Evolutionary conservation across 2,888 invertebrate species (phyloP).

Genomic region (Leptodirus hochenwartii): DNA sequence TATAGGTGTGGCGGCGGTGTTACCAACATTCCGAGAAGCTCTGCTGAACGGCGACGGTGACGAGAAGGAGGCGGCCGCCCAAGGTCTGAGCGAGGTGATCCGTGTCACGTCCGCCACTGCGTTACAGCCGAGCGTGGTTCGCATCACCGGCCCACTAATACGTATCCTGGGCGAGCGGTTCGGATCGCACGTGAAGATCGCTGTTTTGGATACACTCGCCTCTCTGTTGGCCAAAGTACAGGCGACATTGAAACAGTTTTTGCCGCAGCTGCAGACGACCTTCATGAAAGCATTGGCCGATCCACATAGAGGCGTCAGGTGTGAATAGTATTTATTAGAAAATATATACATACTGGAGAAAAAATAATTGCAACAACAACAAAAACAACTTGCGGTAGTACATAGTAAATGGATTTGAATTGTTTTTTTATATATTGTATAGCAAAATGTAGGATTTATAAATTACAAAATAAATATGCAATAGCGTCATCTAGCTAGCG

Average conservation of each 20-base stretch:
- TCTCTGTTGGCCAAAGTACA: conserved; percentile 73
- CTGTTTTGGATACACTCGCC: conserved; percentile 86
- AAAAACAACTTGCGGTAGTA: no score
- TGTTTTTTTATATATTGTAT: no score
- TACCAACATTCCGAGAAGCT: conserved; percentile 92
- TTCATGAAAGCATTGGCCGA: conserved; percentile 92
- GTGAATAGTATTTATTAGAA: no score
- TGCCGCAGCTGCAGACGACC: conserved; percentile 96
- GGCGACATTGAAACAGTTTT: conserved; percentile 87
- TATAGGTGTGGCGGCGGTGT: conserved; percentile 58
- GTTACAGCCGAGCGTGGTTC: conserved; percentile 87
- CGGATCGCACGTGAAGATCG: conserved; percentile 84
- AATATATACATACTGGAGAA: no score
- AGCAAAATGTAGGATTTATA: no score
- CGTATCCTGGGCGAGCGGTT: conserved; percentile 93
- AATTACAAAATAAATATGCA: no score
- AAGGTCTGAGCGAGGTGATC: conserved; percentile 68
- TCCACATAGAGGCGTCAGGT: conserved; percentile 62
- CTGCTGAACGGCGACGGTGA: conserved; percentile 90
- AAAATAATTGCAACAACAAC: no score
- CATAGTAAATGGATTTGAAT: no score
- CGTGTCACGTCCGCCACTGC: conserved; percentile 69
- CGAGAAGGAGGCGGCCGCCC: conserved; percentile 87
- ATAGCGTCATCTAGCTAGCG: no score
- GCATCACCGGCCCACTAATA: conserved; percentile 95